Evolutionary conservation across 1,140 invertebrate species (phyloP).

Genomic region (Contarinia nasturtii): DNA sequence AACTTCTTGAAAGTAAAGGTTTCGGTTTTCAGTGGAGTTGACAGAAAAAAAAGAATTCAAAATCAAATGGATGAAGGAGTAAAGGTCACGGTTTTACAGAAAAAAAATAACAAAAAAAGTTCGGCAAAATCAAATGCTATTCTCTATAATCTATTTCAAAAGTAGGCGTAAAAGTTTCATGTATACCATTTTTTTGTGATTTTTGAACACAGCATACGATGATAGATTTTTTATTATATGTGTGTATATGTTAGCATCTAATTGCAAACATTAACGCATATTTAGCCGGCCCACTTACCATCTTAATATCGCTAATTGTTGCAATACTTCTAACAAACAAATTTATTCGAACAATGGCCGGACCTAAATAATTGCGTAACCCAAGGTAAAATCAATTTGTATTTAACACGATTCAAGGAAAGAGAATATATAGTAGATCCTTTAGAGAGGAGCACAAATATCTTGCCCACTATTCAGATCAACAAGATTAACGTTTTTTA

Average conservation of each 20-base stretch:
- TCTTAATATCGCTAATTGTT: conserved; percentile 96
- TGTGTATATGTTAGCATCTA: background rate
- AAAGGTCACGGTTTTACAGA: background rate
- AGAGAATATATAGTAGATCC: too few relatives aligned
- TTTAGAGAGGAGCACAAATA: too few relatives aligned
- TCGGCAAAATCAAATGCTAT: background rate
- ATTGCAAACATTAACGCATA: background rate
- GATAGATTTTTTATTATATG: background rate
- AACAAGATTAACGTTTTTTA: too few relatives aligned
- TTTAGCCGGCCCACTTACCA: conserved; percentile 53
- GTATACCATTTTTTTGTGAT: background rate
- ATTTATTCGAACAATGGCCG: conserved; percentile 85
- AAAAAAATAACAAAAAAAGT: background rate
- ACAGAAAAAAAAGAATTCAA: background rate
- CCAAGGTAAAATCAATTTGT: background rate
- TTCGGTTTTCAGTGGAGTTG: too few relatives aligned
- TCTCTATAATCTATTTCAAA: background rate
- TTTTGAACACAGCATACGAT: background rate
- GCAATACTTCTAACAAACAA: conserved; percentile 91
- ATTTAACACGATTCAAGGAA: background rate
- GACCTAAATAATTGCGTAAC: conserved; percentile 54
- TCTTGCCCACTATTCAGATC: too few relatives aligned
- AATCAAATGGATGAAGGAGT: background rate
- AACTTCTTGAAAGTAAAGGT: too few relatives aligned
- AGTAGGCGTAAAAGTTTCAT: background rate